Conservation (phyloP, 2,113 vertebrate genomes). For the Pelmatolapia mariae region DNA sequence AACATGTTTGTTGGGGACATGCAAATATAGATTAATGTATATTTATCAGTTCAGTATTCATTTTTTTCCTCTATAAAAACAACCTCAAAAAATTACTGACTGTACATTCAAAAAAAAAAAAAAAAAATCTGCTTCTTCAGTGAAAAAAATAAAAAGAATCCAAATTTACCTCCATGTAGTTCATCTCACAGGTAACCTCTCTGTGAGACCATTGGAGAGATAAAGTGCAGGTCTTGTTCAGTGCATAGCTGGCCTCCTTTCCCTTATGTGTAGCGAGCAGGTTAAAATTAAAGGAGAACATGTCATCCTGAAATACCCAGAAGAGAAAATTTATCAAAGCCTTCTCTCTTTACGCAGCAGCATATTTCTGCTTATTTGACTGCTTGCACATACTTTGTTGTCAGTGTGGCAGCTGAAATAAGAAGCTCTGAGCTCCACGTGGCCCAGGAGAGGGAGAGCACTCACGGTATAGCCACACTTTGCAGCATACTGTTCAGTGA, state of each 20-base stretch:
- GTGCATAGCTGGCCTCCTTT: not conserved
- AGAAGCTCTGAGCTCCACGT: constrained; percentile 49
- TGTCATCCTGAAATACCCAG: constrained; percentile 10
- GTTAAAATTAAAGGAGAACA: constrained; percentile 51
- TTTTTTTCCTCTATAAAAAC: rapidly evolving
- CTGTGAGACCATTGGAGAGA: constrained; percentile 31
- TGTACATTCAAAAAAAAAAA: not conserved
- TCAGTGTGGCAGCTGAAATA: constrained; percentile 65
- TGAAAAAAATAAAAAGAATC: rapidly evolving
- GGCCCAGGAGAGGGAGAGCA: not conserved
- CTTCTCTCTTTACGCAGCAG: not conserved
- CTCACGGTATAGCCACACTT: constrained; percentile 57
- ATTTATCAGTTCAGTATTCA: not conserved
- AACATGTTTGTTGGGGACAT: rapidly evolving
- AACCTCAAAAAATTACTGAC: not conserved
- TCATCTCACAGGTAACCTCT: constrained; percentile 61
- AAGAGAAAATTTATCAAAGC: not conserved
- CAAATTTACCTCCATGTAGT: constrained; percentile 66
- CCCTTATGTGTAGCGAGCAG: constrained; percentile 3
- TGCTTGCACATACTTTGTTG: constrained; percentile 28
- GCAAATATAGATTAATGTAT: not conserved
- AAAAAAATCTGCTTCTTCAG: not conserved
- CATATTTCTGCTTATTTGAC: not conserved
- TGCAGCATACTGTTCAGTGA: constrained; percentile 43
- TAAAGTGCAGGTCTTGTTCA: constrained; percentile 46